Evolutionary conservation across 2,113 vertebrate species (phyloP), one percentile per base, ranked within the genome.

Genomic region (Hemibagrus wyckioides): DNA sequence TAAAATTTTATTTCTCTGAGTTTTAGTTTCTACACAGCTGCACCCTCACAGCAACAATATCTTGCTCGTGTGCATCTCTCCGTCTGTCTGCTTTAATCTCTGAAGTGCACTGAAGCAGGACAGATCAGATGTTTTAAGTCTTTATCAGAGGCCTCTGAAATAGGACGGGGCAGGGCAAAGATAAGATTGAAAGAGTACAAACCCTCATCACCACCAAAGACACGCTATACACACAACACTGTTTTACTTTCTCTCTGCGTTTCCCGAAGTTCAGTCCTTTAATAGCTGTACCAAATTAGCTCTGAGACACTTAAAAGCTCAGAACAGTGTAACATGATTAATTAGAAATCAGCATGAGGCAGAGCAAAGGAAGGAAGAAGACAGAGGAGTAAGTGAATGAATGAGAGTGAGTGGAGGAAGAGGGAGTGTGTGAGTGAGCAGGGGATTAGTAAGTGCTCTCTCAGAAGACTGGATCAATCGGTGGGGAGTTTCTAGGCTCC

Each of bases 311-410:
- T 85, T 77, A 85, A 77, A 77, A 63, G 54, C 73, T 50, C 77
- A 36, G 48, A 56, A 80, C 73, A 81, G 76, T 57, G 75, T 81
- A 69, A 63, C 79, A 76, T 80, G 71, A 87, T 65, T 80, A 86
- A 84, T 86, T 84, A 84, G 88, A 83, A 73, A 84, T 80, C 83
- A 86, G 81, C 44, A 7, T 75, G 79, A 85, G 83, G 56, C 39
- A 44, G 44, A 59, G 85, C 65, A 25, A 69, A 71, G 69, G 84
- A 80, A 33, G 28, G 48, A 80, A 59, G 15, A 33, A 36, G 54
- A 76, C 63, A 41, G 48, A 14, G 44, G 75, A 48, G 73, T n/a
- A 50, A 52, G 44, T 50, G 75, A 36, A 56, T 80, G 77, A 80
- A 80, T 80, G 52, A 36, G 52, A 57, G 56, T 6, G 77, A 36